phyloP scores from a whole-genome alignment of 2,113 vertebrate genomes.

The Danionella cerebrum region DNA sequence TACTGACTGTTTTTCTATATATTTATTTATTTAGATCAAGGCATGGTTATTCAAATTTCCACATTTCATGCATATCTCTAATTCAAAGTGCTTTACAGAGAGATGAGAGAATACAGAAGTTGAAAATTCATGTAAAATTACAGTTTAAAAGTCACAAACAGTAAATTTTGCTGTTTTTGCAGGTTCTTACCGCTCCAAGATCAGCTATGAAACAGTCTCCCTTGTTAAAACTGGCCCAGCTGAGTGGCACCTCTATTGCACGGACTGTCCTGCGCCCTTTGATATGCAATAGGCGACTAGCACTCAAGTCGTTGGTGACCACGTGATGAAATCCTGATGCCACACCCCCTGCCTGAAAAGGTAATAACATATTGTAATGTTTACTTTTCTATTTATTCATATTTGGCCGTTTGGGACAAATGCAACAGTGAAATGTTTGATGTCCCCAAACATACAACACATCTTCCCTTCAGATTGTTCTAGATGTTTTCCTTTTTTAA shows the following conservation, averaged over 20 bases:
- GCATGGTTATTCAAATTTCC: no score
- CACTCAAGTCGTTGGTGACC: constrained; percentile 77
- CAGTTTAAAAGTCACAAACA: no score
- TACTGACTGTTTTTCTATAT: no score
- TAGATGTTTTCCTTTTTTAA: not conserved
- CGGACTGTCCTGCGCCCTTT: constrained; percentile 83
- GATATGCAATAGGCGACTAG: constrained; percentile 77
- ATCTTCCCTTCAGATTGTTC: not conserved
- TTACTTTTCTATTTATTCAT: not conserved
- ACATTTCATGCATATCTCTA: no score
- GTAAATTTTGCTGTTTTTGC: no score
- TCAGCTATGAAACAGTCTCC: constrained; percentile 93
- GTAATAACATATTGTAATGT: constrained; percentile 5
- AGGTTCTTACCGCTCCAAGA: constrained; percentile 71
- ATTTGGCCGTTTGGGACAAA: not conserved
- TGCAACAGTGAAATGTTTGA: not conserved
- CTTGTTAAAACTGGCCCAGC: constrained; percentile 84
- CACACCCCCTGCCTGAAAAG: constrained; percentile 77
- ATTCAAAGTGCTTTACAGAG: no score
- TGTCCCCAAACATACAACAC: not conserved
- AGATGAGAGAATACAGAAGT: no score
- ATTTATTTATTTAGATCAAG: no score
- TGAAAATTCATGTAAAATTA: no score
- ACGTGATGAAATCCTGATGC: constrained; percentile 85
- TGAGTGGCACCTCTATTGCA: constrained; percentile 77